Percentiles rank a stretch among this genome's conserved stretches.
Evolutionary conservation across 2,888 invertebrate genomes (phyloP).

Genomic region (Poecilus cupreus): DNA sequence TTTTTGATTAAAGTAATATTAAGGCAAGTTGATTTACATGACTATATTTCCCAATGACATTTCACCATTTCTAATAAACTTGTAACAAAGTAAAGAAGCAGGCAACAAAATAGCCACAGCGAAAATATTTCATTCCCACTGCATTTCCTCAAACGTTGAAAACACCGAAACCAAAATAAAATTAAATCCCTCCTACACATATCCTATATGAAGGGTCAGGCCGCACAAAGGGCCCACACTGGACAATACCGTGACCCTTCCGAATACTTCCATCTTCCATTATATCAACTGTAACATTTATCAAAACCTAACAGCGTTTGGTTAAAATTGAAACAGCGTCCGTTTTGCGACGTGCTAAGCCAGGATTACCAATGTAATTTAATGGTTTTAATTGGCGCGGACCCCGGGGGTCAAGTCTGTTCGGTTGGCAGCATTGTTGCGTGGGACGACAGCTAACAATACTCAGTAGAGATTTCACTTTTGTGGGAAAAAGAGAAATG

Average conservation of each 20-base stretch:
- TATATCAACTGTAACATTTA: conserved; percentile 61
- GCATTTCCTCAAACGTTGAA: too few relatives aligned
- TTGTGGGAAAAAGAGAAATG: conserved; percentile 29
- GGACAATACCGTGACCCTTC: conserved; percentile 63
- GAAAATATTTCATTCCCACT: too few relatives aligned
- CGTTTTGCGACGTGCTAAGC: conserved; percentile 35
- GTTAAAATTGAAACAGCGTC: conserved; percentile 62
- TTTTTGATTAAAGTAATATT: too few relatives aligned
- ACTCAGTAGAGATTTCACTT: background rate
- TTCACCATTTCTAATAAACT: too few relatives aligned
- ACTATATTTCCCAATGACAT: too few relatives aligned
- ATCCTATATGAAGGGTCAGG: conserved; percentile 24
- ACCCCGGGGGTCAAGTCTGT: conserved; percentile 27
- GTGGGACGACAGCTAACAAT: conserved; percentile 20
- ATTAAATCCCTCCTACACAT: conserved; percentile 23
- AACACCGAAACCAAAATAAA: background rate
- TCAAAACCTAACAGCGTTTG: conserved; percentile 60
- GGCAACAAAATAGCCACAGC: too few relatives aligned
- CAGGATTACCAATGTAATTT: conserved; percentile 56
- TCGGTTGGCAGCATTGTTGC: background rate
- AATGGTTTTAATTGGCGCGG: conserved; percentile 55
- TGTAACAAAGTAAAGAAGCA: too few relatives aligned
- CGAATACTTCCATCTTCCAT: conserved; percentile 62
- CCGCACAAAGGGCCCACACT: conserved; percentile 40
- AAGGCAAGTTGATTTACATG: too few relatives aligned